These are phyloP conservation scores for Furnarius figulus DNA, from an alignment of 2,113 vertebrate species.

Conservation along the genomic window DNA sequence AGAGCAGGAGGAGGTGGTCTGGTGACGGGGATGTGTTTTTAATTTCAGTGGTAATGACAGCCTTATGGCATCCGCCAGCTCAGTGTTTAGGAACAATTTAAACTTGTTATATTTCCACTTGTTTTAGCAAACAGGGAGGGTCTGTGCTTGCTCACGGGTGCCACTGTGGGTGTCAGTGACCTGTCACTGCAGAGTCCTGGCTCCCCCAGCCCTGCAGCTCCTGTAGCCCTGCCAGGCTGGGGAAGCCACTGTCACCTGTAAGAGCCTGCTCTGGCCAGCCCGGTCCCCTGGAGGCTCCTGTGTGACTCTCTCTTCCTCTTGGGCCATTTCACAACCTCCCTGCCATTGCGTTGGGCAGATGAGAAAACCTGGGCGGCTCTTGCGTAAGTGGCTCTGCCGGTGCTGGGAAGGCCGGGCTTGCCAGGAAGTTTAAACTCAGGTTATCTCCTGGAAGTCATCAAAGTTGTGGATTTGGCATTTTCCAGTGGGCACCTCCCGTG, in stretches of 20 bases:
- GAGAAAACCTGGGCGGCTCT: not conserved
- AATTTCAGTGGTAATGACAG: not conserved
- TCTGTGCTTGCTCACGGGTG: not conserved
- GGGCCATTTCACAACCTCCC: not conserved
- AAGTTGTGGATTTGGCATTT: not conserved
- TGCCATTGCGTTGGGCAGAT: not conserved
- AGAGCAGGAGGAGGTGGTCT: not conserved
- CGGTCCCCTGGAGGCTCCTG: fast-evolving
- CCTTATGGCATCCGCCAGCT: not conserved
- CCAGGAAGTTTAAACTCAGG: not conserved
- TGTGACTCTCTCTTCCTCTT: not conserved
- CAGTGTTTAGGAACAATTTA: not conserved
- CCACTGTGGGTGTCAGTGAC: fast-evolving
- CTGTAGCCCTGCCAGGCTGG: fast-evolving
- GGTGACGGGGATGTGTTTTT: not conserved
- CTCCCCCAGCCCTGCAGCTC: not conserved
- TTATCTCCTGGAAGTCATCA: not conserved
- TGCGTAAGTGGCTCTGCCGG: not conserved
- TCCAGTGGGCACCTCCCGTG: not conserved
- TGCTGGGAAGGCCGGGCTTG: not conserved
- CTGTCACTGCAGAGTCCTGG: fast-evolving
- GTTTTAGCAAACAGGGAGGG: not conserved
- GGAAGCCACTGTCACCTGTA: not conserved
- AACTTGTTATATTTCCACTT: fast-evolving
- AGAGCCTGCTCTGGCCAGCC: not conserved